Percentiles rank a stretch among this genome's conserved stretches.
These are phyloP conservation scores for Eubasilissa regina DNA, from an alignment of 1,140 invertebrate genomes.

Conservation along the genomic window DNA sequence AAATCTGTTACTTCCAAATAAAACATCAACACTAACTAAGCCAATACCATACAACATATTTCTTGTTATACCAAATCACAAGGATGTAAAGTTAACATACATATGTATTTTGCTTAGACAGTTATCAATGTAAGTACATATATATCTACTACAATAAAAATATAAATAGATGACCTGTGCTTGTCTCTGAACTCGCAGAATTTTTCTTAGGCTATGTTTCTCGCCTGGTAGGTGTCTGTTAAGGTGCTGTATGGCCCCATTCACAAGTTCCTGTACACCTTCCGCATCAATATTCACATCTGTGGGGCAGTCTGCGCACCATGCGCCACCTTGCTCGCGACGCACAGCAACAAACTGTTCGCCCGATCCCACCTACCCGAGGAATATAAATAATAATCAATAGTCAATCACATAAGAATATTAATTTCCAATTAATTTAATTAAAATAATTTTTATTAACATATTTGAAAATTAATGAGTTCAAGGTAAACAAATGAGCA, in stretches of 20 bases:
- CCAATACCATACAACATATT: no score
- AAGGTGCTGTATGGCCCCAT: slow-evolving; percentile 65
- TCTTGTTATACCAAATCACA: no score
- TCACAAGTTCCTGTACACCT: slow-evolving; percentile 66
- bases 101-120: no score
- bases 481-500: no score
- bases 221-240: slow-evolving; percentile 64
- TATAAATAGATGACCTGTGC: slow-evolving; percentile 64
- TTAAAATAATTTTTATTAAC: no score
- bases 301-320: slow-evolving; percentile 68
- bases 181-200: slow-evolving; percentile 68
- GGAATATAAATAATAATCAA: not conserved
- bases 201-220: slow-evolving; percentile 63
- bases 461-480: no score
- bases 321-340: slow-evolving; percentile 61
- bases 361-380: slow-evolving; percentile 66
- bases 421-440: no score
- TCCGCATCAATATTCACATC: slow-evolving; percentile 66
- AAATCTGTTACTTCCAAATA: no score
- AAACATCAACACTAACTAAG: no score
- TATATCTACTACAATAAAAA: not conserved
- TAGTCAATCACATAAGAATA: no score
- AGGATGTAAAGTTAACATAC: no score
- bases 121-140: no score
- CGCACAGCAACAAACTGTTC: slow-evolving; percentile 70